Conservation (phyloP, 1,140 invertebrate genomes). For the Cepaea nemoralis region DNA sequence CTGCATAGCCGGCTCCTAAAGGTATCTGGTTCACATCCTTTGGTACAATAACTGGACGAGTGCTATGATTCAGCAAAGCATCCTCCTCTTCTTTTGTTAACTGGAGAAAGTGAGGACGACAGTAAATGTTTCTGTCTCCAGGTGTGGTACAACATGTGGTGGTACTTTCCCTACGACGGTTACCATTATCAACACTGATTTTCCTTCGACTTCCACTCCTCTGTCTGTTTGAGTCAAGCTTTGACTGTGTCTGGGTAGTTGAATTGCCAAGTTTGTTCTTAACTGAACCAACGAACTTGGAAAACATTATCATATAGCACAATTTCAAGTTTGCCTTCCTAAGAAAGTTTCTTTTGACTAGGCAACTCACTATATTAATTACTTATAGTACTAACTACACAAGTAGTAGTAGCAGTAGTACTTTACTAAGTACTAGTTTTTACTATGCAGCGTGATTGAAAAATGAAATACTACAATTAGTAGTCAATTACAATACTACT, state of each 20-base stretch:
- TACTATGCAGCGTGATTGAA: too few species aligned
- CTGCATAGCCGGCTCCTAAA: conserved; percentile 33
- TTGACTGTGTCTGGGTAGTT: background rate
- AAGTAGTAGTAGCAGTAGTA: too few species aligned
- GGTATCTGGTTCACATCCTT: background rate
- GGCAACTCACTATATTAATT: too few species aligned
- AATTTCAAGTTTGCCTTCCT: too few species aligned
- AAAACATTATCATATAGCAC: conserved; percentile 22
- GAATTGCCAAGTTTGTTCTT: background rate
- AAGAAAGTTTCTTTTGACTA: too few species aligned
- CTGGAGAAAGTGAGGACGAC: conserved; percentile 17
- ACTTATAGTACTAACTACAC: too few species aligned
- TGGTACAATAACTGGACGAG: conserved; percentile 1
- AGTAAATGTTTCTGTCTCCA: conserved; percentile 9
- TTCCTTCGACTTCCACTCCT: background rate
- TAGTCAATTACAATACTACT: too few species aligned
- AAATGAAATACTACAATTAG: too few species aligned
- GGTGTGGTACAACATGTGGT: too few species aligned
- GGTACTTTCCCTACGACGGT: too few species aligned
- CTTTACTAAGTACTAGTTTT: too few species aligned
- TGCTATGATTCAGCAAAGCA: background rate
- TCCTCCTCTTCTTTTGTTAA: conserved; percentile 24
- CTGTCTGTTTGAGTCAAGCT: background rate
- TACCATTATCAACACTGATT: background rate
- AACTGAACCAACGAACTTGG: conserved; percentile 20